phyloP scores from a whole-genome alignment of 2,888 invertebrate genomes.

The Ashinkailepas kermadecensis region DNA sequence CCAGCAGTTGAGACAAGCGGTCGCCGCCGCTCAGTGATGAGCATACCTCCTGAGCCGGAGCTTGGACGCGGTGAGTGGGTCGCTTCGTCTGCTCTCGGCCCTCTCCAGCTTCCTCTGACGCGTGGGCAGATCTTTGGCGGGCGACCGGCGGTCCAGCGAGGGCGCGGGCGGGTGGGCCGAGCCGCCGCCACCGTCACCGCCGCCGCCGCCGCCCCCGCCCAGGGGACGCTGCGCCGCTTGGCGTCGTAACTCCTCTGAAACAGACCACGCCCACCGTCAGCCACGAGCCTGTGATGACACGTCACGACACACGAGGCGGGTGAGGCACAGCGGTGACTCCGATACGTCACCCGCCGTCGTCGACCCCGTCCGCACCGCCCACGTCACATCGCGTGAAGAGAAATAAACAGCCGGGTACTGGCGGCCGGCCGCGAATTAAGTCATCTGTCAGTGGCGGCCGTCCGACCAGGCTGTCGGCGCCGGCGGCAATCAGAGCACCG shows the following conservation, averaged over 20 bases:
- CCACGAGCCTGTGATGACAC: not conserved
- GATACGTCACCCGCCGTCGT: not conserved
- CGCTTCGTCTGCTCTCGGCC: slow-evolving; percentile 3
- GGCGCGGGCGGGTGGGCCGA: not conserved
- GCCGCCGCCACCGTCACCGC: not conserved
- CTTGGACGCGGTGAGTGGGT: slow-evolving; percentile 12
- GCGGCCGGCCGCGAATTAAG: not conserved
- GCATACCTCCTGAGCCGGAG: not conserved
- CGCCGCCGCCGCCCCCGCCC: slow-evolving; percentile 8
- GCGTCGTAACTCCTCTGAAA: slow-evolving; percentile 1
- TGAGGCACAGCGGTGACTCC: not conserved
- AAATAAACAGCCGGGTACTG: not conserved
- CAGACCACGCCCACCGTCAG: not conserved
- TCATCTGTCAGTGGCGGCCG: not conserved
- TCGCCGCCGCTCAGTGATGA: too few species aligned
- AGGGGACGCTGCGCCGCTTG: not conserved
- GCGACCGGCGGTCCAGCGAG: not conserved
- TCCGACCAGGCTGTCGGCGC: not conserved
- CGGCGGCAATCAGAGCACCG: not conserved
- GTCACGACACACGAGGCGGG: not conserved
- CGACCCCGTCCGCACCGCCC: not conserved
- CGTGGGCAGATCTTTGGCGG: slow-evolving; percentile 7
- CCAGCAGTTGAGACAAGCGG: too few species aligned
- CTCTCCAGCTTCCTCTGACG: not conserved
- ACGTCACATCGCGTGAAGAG: not conserved